A percentile compares a stretch with the other conserved stretches of the same genome.
Evolutionary conservation across 2,797 vertebrate genomes (phyloP).

Genomic region (Chloroceryle amazona): DNA sequence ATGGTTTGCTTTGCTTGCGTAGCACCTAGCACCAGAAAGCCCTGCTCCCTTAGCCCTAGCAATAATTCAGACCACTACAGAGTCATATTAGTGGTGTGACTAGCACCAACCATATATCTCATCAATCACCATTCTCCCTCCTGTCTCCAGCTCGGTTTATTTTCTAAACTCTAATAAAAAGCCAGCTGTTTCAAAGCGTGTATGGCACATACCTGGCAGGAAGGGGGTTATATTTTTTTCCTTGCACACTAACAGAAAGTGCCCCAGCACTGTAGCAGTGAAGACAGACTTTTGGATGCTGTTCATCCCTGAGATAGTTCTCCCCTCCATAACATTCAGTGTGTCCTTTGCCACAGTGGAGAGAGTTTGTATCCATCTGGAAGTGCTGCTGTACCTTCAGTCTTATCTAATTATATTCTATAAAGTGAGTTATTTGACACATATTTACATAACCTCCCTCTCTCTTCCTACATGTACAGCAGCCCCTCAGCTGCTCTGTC

Average conservation of each 20-base stretch:
- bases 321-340: neutral
- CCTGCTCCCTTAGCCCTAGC: neutral
- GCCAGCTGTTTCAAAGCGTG: neutral
- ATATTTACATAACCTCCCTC: conserved; percentile 22
- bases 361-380: neutral
- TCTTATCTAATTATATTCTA: conserved; percentile 38
- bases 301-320: neutral
- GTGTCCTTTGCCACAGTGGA: neutral
- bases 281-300: neutral
- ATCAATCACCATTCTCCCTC: neutral
- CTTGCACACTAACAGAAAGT: neutral
- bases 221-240: neutral
- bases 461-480: neutral
- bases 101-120: neutral
- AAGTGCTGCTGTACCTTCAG: neutral
- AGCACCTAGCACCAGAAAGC: neutral
- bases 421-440: conserved; percentile 16
- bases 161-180: neutral
- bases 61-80: neutral
- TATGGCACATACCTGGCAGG: neutral
- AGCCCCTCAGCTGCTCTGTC: conserved; percentile 15
- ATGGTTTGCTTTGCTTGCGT: neutral
- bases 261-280: neutral
- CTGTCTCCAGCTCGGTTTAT: neutral
- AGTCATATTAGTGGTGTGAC: neutral